phyloP scores from a whole-genome alignment of 2,888 invertebrate species.

The Apomyelois bistriatella region DNA sequence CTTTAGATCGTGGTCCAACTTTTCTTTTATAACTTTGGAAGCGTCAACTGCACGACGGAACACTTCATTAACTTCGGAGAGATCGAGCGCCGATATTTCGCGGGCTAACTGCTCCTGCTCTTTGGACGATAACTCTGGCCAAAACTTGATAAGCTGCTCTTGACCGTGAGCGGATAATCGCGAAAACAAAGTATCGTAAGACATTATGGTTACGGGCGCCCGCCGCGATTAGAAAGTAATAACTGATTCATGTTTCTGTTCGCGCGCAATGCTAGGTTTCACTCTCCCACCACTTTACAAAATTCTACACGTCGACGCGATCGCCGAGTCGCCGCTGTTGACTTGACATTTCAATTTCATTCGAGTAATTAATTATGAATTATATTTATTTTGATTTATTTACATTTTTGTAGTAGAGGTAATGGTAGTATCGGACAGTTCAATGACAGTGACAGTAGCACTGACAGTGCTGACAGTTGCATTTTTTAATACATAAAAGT shows the following conservation, averaged over 20 bases:
- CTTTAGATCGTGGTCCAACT: slow-evolving; percentile 89
- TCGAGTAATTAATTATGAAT: background rate
- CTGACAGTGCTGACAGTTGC: too few species aligned
- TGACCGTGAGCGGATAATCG: slow-evolving; percentile 84
- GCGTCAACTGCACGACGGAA: slow-evolving; percentile 83
- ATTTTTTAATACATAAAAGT: too few species aligned
- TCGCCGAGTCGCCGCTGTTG: slow-evolving; percentile 27
- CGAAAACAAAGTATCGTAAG: slow-evolving; percentile 73
- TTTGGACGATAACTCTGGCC: slow-evolving; percentile 84
- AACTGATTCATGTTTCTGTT: slow-evolving; percentile 51
- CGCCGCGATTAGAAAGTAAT: slow-evolving; percentile 71
- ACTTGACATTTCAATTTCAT: slow-evolving; percentile 31
- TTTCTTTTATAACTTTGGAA: slow-evolving; percentile 81
- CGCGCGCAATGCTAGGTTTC: slow-evolving; percentile 49
- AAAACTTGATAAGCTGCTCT: slow-evolving; percentile 90
- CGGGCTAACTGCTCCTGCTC: slow-evolving; percentile 80
- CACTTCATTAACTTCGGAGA: slow-evolving; percentile 85
- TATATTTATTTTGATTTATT: too few species aligned
- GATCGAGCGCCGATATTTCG: slow-evolving; percentile 85
- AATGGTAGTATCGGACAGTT: too few species aligned
- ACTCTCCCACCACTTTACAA: slow-evolving; percentile 64
- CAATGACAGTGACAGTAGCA: too few species aligned
- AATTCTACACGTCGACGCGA: slow-evolving; percentile 61
- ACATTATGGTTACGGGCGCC: slow-evolving; percentile 63
- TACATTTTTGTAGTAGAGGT: too few species aligned